Percentiles rank a stretch among this genome's conserved stretches.
phyloP scores from a whole-genome alignment of 2,888 invertebrate species.

The Ametastegia equiseti region DNA sequence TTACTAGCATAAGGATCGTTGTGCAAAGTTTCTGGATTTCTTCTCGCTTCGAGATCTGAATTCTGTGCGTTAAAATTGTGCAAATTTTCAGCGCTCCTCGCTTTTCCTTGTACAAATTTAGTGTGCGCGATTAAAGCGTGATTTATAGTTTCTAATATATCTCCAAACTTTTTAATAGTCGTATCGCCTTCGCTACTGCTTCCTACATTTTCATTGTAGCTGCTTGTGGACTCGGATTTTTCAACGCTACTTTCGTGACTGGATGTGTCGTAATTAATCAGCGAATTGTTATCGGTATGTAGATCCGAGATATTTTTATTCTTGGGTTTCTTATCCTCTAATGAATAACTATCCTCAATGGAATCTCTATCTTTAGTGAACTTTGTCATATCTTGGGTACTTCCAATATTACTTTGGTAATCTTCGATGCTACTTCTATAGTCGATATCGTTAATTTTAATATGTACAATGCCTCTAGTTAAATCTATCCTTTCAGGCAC shows the following conservation, averaged over 20 bases:
- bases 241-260: slow-evolving; percentile 60
- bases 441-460: slow-evolving; percentile 55
- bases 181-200: slow-evolving; percentile 59
- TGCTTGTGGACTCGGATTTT: slow-evolving; percentile 62
- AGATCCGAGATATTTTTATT: not conserved
- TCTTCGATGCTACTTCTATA: slow-evolving; percentile 55
- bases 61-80: slow-evolving; percentile 36
- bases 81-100: slow-evolving; percentile 48
- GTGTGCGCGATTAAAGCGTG: slow-evolving; percentile 70
- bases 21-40: not conserved
- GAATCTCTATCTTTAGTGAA: not conserved
- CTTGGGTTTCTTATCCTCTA: slow-evolving; percentile 14
- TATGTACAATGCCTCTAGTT: slow-evolving; percentile 53
- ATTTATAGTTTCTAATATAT: slow-evolving; percentile 73
- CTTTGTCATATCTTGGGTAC: slow-evolving; percentile 41
- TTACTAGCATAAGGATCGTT: not conserved
- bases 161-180: slow-evolving; percentile 57
- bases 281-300: not conserved
- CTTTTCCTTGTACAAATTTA: slow-evolving; percentile 51
- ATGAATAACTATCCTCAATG: not conserved
- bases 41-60: not conserved
- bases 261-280: not conserved
- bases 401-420: slow-evolving; percentile 60
- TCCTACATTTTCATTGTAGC: slow-evolving; percentile 58
- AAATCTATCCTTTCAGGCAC: slow-evolving; percentile 47